Evolutionary conservation across 1,140 invertebrate species (phyloP).

Genomic region (Zaprionus lachaisei): DNA sequence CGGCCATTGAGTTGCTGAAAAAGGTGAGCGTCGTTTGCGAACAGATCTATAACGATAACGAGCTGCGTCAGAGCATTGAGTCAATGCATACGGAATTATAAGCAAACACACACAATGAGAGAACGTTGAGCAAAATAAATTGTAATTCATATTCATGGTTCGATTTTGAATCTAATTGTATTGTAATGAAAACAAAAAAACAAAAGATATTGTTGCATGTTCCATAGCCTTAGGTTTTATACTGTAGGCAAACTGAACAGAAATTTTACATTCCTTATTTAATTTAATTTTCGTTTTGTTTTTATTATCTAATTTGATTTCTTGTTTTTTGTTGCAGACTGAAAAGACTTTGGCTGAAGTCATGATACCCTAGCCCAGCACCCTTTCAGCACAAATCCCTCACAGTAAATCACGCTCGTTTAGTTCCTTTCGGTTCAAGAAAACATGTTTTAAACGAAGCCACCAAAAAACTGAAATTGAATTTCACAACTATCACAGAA

Average conservation of each 20-base stretch:
- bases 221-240: slow-evolving; percentile 20
- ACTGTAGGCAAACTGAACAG: slow-evolving; percentile 10
- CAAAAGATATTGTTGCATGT: slow-evolving; percentile 53
- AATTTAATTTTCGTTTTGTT: slow-evolving; percentile 30
- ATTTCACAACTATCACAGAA: slow-evolving; percentile 61
- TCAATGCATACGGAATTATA: slow-evolving; percentile 70
- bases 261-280: slow-evolving; percentile 9
- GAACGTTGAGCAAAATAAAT: slow-evolving; percentile 14
- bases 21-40: slow-evolving; percentile 86
- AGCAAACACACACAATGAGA: slow-evolving; percentile 38
- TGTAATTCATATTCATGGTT: slow-evolving; percentile 43
- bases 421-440: slow-evolving; percentile 26
- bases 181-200: slow-evolving; percentile 13
- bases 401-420: slow-evolving; percentile 3
- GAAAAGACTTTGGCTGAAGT: slow-evolving; percentile 84
- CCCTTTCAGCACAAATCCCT: slow-evolving; percentile 55
- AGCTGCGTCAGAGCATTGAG: slow-evolving; percentile 75
- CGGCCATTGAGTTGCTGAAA: slow-evolving; percentile 87
- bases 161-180: slow-evolving; percentile 38
- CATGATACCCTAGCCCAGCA: slow-evolving; percentile 74
- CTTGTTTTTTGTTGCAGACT: slow-evolving; percentile 77
- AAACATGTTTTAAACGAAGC: slow-evolving; percentile 33
- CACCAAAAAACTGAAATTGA: slow-evolving; percentile 66
- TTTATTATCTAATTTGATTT: slow-evolving; percentile 36
- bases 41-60: slow-evolving; percentile 72